Percentiles rank a stretch among this genome's conserved stretches.
Evolutionary conservation across 2,888 invertebrate species (phyloP).

Genomic region (Sepiola atlantica): DNA sequence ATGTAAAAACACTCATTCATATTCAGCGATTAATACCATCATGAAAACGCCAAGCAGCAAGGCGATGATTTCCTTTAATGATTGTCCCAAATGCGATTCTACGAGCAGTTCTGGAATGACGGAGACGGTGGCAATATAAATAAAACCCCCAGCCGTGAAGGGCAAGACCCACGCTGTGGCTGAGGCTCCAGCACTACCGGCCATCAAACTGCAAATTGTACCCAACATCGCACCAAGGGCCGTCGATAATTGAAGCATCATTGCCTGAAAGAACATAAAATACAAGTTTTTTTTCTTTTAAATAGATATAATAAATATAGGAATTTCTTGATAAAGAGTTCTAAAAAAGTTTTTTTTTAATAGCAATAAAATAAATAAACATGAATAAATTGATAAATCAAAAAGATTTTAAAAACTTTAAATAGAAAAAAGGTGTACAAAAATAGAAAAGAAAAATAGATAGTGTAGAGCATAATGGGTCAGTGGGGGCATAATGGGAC

Average conservation of each 20-base stretch:
- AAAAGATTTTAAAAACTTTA: not conserved
- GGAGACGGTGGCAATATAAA: conserved; percentile 99
- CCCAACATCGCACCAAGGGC: conserved; percentile 96
- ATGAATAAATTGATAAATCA: too few relatives aligned
- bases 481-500: too few relatives aligned
- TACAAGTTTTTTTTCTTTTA: not conserved
- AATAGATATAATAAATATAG: not conserved
- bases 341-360: too few relatives aligned
- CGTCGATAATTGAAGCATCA: conserved; percentile 93
- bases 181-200: conserved; percentile 80
- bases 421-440: not conserved
- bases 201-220: conserved; percentile 88
- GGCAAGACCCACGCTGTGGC: conserved; percentile 87
- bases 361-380: not conserved
- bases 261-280: conserved; percentile 80
- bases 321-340: too few relatives aligned
- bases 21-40: conserved; percentile 94
- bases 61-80: conserved; percentile 91
- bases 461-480: too few relatives aligned
- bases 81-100: conserved; percentile 89
- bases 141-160: conserved; percentile 98
- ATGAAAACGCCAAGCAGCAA: conserved; percentile 91
- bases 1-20: conserved; percentile 77
- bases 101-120: conserved; percentile 97
- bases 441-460: not conserved